These are phyloP conservation scores for Eupithecia insigniata DNA, from an alignment of 2,888 invertebrate genomes.

Conservation along the genomic window DNA sequence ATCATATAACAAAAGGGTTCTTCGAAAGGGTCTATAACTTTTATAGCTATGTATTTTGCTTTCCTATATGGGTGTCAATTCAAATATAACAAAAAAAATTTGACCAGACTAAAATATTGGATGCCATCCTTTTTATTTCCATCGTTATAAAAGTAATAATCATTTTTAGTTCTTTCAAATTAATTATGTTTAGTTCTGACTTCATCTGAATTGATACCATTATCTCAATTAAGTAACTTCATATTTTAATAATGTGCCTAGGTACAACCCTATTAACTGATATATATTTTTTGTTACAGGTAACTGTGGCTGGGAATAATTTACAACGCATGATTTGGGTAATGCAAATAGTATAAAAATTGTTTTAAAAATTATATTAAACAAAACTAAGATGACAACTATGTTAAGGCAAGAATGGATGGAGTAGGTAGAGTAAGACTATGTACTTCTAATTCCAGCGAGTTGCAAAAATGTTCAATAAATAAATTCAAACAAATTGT, in stretches of 20 bases:
- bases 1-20: background rate
- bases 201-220: too few species aligned
- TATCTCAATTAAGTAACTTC: too few species aligned
- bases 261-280: background rate
- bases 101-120: too few species aligned
- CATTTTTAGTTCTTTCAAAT: background rate
- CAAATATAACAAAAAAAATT: too few species aligned
- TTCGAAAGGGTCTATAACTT: background rate
- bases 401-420: too few species aligned
- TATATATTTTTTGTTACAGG: background rate
- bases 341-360: background rate
- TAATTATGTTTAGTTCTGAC: background rate
- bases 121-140: too few species aligned
- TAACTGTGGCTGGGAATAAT: background rate
- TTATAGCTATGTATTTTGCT: background rate
- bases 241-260: background rate
- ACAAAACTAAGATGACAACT: too few species aligned
- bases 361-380: too few species aligned
- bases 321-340: background rate
- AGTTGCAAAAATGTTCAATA: too few species aligned
- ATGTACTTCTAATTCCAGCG: too few species aligned
- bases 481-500: too few species aligned
- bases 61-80: background rate
- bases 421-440: too few species aligned
- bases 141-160: background rate